These are phyloP conservation scores for Emys orbicularis DNA, from an alignment of 2,797 vertebrate species.

Conservation along the genomic window DNA sequence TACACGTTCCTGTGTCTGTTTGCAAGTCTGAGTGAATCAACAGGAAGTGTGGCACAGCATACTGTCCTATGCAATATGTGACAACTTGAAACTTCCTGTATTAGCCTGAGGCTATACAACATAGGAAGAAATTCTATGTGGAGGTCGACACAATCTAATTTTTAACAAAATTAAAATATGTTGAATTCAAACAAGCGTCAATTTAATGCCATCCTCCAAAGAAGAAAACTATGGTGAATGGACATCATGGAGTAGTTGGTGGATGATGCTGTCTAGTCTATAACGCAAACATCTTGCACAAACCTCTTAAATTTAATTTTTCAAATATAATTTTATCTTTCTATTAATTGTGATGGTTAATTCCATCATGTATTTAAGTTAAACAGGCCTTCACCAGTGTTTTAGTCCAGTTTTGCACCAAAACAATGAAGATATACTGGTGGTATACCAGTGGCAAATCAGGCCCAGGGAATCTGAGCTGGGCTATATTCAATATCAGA, in stretches of 20 bases:
- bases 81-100: not conserved
- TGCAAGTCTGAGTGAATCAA: not conserved
- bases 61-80: not conserved
- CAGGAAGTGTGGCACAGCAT: not conserved
- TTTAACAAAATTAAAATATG: not conserved
- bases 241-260: not conserved
- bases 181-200: not conserved
- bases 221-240: not conserved
- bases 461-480: not conserved
- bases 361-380: not conserved
- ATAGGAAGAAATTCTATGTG: not conserved
- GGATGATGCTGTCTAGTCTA: not conserved
- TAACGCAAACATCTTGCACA: not conserved
- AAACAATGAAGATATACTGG: not conserved
- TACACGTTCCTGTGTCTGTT: not conserved
- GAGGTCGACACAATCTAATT: not conserved
- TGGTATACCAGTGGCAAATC: not conserved
- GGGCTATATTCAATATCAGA: not conserved
- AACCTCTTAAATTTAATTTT: not conserved
- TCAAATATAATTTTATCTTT: not conserved
- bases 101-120: not conserved
- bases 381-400: not conserved
- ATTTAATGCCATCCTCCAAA: not conserved
- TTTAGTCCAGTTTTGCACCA: not conserved
- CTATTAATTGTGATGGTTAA: not conserved